These are phyloP conservation scores for Trichomalopsis sarcophagae DNA, from an alignment of 1,140 invertebrate genomes.

Conservation along the genomic window DNA sequence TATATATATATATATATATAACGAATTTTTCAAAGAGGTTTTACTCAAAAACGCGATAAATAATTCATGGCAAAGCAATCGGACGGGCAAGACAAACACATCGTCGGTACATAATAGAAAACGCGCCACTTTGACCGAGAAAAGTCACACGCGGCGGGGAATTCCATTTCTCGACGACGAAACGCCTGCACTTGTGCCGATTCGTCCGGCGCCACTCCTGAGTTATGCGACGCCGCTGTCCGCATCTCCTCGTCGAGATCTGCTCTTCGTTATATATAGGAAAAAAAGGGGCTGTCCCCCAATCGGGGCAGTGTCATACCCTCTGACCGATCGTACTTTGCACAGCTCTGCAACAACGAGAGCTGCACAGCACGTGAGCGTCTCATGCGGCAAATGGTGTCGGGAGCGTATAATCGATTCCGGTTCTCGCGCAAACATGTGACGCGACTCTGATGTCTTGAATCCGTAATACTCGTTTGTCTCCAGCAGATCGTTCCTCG, in stretches of 20 bases:
- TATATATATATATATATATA: too few relatives aligned
- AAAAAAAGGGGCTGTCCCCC: background rate
- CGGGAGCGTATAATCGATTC: too few relatives aligned
- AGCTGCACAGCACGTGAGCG: too few relatives aligned
- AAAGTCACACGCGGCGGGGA: background rate
- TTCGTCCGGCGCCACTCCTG: constrained; percentile 42
- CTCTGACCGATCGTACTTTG: too few relatives aligned
- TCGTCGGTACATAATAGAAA: background rate
- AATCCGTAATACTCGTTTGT: background rate
- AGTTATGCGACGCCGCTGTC: constrained; percentile 42
- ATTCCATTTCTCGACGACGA: constrained; percentile 26
- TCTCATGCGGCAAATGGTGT: background rate
- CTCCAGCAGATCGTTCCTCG: background rate
- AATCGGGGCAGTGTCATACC: background rate
- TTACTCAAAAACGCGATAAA: background rate
- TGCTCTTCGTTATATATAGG: background rate
- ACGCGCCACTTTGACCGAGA: constrained; percentile 1
- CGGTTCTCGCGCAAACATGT: too few relatives aligned
- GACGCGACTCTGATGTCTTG: too few relatives aligned
- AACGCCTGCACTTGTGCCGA: constrained; percentile 40
- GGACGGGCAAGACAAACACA: background rate
- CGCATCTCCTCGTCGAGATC: background rate
- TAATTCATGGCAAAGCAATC: background rate
- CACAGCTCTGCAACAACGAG: too few relatives aligned
- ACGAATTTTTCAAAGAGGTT: too few relatives aligned